A percentile compares a stretch with the other conserved stretches of the same genome.
These are phyloP conservation scores for Drosophila pseudotalamancana DNA, from an alignment of 2,888 invertebrate genomes.

Conservation along the genomic window DNA sequence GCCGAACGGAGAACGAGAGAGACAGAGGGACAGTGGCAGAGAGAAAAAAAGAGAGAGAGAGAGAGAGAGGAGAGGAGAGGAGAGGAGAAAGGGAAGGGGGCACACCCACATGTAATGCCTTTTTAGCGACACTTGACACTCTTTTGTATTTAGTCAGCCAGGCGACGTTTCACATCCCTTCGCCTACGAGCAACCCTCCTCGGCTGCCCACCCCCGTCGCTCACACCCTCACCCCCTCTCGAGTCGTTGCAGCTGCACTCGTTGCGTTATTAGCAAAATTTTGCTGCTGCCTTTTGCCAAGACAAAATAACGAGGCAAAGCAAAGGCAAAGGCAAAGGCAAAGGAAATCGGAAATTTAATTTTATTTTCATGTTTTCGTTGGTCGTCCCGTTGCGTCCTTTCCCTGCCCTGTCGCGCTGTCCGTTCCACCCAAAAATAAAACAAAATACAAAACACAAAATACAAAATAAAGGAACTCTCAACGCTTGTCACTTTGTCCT, in stretches of 20 bases:
- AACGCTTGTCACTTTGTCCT: conserved; percentile 60
- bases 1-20: neutral
- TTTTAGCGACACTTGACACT: conserved; percentile 79
- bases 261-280: conserved; percentile 76
- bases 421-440: conserved; percentile 9
- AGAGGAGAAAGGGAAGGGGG: neutral
- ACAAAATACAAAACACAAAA: no score
- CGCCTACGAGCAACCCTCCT: conserved; percentile 32
- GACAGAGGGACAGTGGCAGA: neutral
- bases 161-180: conserved; percentile 52
- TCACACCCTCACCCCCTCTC: neutral
- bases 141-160: conserved; percentile 74
- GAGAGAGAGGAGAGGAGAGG: neutral
- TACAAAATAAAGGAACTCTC: conserved; percentile 29
- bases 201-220: neutral
- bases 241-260: conserved; percentile 62
- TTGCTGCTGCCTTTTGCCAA: conserved; percentile 37
- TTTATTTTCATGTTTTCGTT: conserved; percentile 77
- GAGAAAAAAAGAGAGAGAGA: neutral
- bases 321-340: conserved; percentile 8
- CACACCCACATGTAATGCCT: conserved; percentile 62
- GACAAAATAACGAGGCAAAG: conserved; percentile 17
- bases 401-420: neutral
- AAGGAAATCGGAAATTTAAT: conserved; percentile 75
- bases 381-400: conserved; percentile 12